These are phyloP conservation scores for Incurvaria masculella DNA, from an alignment of 2,888 invertebrate genomes.

Conservation along the genomic window DNA sequence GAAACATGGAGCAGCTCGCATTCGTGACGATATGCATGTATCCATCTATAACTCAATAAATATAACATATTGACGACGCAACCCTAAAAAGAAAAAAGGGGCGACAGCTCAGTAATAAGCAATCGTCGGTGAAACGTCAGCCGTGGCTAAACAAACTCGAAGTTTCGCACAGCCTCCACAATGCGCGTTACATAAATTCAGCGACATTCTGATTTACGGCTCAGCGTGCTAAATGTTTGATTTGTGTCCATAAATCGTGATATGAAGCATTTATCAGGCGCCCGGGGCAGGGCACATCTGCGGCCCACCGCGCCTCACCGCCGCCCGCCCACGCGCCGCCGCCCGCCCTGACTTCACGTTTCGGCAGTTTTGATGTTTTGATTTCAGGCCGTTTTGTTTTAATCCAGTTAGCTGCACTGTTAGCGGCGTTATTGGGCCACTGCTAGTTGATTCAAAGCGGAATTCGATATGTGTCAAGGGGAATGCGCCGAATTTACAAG, in stretches of 20 bases:
- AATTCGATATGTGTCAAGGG: neutral
- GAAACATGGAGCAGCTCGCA: too few relatives aligned
- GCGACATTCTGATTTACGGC: slow-evolving; percentile 48
- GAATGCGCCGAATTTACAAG: too few relatives aligned
- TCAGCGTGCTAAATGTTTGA: slow-evolving; percentile 47
- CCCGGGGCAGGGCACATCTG: neutral
- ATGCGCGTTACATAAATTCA: slow-evolving; percentile 31
- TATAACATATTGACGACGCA: too few relatives aligned
- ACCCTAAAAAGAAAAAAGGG: too few relatives aligned
- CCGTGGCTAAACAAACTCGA: too few relatives aligned
- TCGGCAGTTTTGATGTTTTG: neutral
- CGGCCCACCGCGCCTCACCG: neutral
- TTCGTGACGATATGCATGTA: too few relatives aligned
- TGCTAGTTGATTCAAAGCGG: neutral
- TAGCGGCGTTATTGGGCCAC: neutral
- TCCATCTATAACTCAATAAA: too few relatives aligned
- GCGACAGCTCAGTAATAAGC: too few relatives aligned
- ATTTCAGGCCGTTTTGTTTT: neutral
- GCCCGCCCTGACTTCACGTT: neutral
- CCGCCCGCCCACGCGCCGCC: neutral
- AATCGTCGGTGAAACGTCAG: too few relatives aligned
- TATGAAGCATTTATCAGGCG: slow-evolving; percentile 36
- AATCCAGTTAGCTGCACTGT: neutral
- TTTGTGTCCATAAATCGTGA: slow-evolving; percentile 53
- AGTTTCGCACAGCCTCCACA: too few relatives aligned